Percentiles rank a stretch among this genome's conserved stretches.
phyloP scores from a whole-genome alignment of 2,888 invertebrate genomes.

The Omphaloscelis lunosa region DNA sequence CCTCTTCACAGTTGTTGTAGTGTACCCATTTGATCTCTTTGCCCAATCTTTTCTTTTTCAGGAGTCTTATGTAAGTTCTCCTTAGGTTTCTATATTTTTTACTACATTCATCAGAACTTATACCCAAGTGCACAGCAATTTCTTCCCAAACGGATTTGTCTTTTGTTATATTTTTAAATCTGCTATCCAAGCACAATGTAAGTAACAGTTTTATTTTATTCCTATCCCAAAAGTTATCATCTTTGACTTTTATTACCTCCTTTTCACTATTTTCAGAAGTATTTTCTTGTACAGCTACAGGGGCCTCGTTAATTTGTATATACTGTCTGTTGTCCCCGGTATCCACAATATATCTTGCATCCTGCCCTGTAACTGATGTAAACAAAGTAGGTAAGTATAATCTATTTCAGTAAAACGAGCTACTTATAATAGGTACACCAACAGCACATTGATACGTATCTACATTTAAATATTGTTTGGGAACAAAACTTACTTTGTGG shows the following conservation, averaged over 20 bases:
- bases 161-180: slow-evolving; percentile 73
- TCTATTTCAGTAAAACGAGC: not conserved
- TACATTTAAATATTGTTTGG: not conserved
- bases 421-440: not conserved
- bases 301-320: slow-evolving; percentile 77
- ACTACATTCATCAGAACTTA: slow-evolving; percentile 81
- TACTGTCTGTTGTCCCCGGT: slow-evolving; percentile 80
- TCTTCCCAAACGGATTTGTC: slow-evolving; percentile 81
- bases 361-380: slow-evolving; percentile 78
- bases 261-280: slow-evolving; percentile 67
- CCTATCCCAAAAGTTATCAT: slow-evolving; percentile 84
- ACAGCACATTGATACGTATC: not conserved
- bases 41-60: slow-evolving; percentile 84
- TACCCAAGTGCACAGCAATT: slow-evolving; percentile 79
- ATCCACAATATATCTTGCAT: slow-evolving; percentile 81
- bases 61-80: slow-evolving; percentile 83
- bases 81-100: slow-evolving; percentile 84
- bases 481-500: slow-evolving; percentile 78
- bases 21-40: slow-evolving; percentile 87
- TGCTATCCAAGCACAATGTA: slow-evolving; percentile 80
- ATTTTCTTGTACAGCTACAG: slow-evolving; percentile 67
- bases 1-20: slow-evolving; percentile 83
- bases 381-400: not conserved
- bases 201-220: slow-evolving; percentile 83
- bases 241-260: slow-evolving; percentile 68